phyloP scores from a whole-genome alignment of 2,113 vertebrate genomes.

The Gulo gulo region DNA sequence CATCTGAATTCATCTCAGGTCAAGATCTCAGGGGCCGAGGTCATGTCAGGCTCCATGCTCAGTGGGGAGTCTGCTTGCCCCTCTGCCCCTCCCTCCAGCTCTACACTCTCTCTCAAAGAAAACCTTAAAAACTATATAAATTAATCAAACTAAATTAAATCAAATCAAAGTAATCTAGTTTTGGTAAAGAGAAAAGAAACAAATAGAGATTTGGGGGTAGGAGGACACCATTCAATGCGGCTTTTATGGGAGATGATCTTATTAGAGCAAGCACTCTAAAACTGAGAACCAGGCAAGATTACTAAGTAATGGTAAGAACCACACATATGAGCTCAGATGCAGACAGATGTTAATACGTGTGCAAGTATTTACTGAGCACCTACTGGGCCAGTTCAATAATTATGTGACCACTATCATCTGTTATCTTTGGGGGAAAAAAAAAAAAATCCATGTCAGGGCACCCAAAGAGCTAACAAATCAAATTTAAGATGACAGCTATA shows the following conservation, averaged over 20 bases:
- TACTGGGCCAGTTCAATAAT: neutral
- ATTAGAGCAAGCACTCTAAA: neutral
- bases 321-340: neutral
- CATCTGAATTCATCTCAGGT: neutral
- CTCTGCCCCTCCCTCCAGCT: neutral
- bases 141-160: no score
- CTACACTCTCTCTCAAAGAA: neutral
- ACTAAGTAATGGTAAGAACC: neutral
- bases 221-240: neutral
- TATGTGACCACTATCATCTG: neutral
- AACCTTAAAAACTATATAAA: neutral
- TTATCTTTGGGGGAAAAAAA: neutral
- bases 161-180: neutral
- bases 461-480: neutral
- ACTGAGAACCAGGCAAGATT: fast-evolving
- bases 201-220: neutral
- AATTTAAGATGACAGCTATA: neutral
- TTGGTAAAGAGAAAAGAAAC: neutral
- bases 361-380: neutral
- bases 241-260: neutral
- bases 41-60: neutral
- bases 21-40: neutral
- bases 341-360: neutral
- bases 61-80: neutral
- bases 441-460: neutral